phyloP scores from a whole-genome alignment of 2,113 vertebrate species.

The Asarcornis scutulata region DNA sequence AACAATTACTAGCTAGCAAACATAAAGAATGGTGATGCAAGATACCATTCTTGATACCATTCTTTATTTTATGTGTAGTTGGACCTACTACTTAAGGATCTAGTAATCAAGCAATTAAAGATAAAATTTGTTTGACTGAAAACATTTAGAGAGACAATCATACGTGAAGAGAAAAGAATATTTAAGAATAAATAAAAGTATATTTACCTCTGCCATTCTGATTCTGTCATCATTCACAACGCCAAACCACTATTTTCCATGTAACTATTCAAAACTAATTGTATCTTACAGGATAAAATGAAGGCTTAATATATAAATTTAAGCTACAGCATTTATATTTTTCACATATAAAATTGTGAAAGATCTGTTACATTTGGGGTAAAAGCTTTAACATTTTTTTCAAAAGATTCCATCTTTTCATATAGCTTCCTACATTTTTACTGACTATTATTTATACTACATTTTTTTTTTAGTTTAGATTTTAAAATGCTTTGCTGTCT shows the following conservation, averaged over 20 bases:
- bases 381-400: not conserved
- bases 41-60: not conserved
- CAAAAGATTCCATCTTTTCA: not conserved
- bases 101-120: not conserved
- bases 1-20: not conserved
- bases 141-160: not conserved
- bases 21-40: not conserved
- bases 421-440: not conserved
- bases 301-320: not conserved
- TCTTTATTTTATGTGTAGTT: not conserved
- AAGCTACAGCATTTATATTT: not conserved
- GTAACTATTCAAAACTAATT: conserved; percentile 22
- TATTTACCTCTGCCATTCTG: not conserved
- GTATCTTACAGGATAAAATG: not conserved
- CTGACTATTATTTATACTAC: not conserved
- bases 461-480: not conserved
- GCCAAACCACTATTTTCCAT: not conserved
- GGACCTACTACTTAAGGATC: not conserved
- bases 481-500: not conserved
- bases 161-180: not conserved
- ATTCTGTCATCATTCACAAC: not conserved
- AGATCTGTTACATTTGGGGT: not conserved
- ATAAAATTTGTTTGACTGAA: not conserved
- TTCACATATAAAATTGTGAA: not conserved
- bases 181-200: too few species aligned